Percentiles rank a stretch among this genome's conserved stretches.
These are phyloP conservation scores for Pseudomyrmex cubaensis DNA, from an alignment of 1,140 invertebrate genomes.

Conservation along the genomic window DNA sequence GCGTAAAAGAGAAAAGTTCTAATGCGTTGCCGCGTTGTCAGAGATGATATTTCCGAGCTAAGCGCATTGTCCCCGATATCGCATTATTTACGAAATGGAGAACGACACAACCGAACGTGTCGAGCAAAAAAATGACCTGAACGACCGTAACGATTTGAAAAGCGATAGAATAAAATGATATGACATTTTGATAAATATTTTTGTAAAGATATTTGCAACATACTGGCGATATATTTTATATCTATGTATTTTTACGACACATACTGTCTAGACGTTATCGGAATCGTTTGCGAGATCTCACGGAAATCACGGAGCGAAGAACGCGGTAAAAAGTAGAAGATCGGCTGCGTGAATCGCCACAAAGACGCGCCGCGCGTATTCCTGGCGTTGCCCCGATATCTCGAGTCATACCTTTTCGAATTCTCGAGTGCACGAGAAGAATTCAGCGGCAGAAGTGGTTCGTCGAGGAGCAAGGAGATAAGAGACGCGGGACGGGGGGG, in stretches of 20 bases:
- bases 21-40: conserved; percentile 51
- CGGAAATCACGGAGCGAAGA: conserved; percentile 35
- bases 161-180: neutral
- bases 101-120: neutral
- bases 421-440: conserved; percentile 54
- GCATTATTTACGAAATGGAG: neutral
- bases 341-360: conserved; percentile 48
- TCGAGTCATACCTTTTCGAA: conserved; percentile 64
- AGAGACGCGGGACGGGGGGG: conserved; percentile 23
- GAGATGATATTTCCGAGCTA: conserved; percentile 54
- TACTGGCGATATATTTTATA: neutral
- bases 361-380: conserved; percentile 49
- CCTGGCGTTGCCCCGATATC: conserved; percentile 32
- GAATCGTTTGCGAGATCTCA: neutral
- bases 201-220: neutral
- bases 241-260: neutral
- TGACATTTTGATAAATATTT: neutral
- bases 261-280: neutral
- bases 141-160: neutral
- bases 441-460: conserved; percentile 62
- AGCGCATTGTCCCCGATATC: conserved; percentile 43
- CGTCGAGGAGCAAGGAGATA: conserved; percentile 26
- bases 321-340: conserved; percentile 16
- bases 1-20: conserved; percentile 45
- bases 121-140: neutral